These are phyloP conservation scores for Huso huso DNA, from an alignment of 2,797 vertebrate genomes.

Conservation along the genomic window DNA sequence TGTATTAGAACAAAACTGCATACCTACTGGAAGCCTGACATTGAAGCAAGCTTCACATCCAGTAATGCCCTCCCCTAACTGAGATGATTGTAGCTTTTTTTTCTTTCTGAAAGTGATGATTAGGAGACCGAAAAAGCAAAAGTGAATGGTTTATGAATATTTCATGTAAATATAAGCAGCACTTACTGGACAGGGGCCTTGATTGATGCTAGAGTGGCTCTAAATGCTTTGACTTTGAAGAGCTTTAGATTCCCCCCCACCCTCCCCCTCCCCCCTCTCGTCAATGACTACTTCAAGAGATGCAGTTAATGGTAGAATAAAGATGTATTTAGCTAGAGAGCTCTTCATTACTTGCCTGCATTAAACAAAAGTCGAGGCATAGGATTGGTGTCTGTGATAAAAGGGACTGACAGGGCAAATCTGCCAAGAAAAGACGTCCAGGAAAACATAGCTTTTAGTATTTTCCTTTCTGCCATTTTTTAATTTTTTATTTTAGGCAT, in stretches of 20 bases:
- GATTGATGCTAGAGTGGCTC: constrained; percentile 91
- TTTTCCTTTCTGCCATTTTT: constrained; percentile 32
- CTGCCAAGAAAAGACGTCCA: constrained; percentile 28
- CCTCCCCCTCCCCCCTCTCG: constrained; percentile 11
- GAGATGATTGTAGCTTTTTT: constrained; percentile 89
- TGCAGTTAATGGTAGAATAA: constrained; percentile 78
- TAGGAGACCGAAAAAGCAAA: constrained; percentile 88
- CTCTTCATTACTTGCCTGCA: constrained; percentile 81
- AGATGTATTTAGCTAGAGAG: constrained; percentile 85
- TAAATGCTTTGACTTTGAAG: constrained; percentile 88
- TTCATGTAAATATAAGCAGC: constrained; percentile 98
- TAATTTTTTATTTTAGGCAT: constrained; percentile 34
- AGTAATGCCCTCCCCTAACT: constrained; percentile 76
- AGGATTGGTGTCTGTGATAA: constrained; percentile 57
- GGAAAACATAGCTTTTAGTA: constrained; percentile 35
- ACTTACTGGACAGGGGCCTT: constrained; percentile 88
- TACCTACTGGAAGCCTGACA: constrained; percentile 67
- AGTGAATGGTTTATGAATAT: constrained; percentile 97
- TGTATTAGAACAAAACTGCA: constrained; percentile 72
- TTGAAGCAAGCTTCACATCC: constrained; percentile 73
- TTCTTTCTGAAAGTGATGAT: constrained; percentile 86
- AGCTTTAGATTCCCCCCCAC: constrained; percentile 55
- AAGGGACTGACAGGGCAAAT: constrained; percentile 39
- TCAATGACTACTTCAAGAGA: constrained; percentile 74
- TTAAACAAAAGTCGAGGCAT: constrained; percentile 76